Evolutionary conservation across 2,797 vertebrate species (phyloP), one percentile per base, ranked within the genome.

Genomic region (Eupleurogrammus muticus): DNA sequence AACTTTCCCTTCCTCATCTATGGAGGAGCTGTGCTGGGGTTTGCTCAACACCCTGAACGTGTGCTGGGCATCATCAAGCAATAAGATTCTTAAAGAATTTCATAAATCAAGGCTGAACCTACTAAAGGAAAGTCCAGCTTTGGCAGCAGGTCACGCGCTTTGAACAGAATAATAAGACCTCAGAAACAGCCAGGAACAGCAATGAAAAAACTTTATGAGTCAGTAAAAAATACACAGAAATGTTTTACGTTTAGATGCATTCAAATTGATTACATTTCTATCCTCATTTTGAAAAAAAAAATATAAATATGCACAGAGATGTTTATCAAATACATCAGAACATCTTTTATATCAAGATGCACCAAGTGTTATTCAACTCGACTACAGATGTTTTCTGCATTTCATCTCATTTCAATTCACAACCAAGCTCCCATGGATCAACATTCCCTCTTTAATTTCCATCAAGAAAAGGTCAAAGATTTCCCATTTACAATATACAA

Each of bases 161-260:
- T 32, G 50, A 65, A 58, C 59, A 58, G 74, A 79, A 66, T 59
- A 46, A 84, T 71, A 44, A 67, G 6, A 28, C 79, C 53, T 58
- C 70, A 70, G 80, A 73, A 50, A 73, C 24, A 54, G 12, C 4
- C 13, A 16, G 38, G 38, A 44, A 44, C 16, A 44, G 35, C 10
- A 11, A 36, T 1, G 10, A 4, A 36, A 34, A 34, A 34, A 4
- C 32, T 36, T 28, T 28, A 42, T 14, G 1, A 42, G 38, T n/a
- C n/a, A n/a, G n/a, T n/a, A n/a, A n/a, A n/a, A n/a, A n/a, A n/a
- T n/a, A n/a, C n/a, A 28, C 28, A 28, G 3, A 28, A 28, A 28
- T 28, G 28, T 28, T 3, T 28, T 28, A 28, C 3, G 6, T 28
- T 28, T 6, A 28, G n/a, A 28, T 28, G 6, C 3, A 28, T 28